Evolutionary conservation across 2,888 invertebrate genomes (phyloP).

Genomic region (Eupithecia subumbrata): DNA sequence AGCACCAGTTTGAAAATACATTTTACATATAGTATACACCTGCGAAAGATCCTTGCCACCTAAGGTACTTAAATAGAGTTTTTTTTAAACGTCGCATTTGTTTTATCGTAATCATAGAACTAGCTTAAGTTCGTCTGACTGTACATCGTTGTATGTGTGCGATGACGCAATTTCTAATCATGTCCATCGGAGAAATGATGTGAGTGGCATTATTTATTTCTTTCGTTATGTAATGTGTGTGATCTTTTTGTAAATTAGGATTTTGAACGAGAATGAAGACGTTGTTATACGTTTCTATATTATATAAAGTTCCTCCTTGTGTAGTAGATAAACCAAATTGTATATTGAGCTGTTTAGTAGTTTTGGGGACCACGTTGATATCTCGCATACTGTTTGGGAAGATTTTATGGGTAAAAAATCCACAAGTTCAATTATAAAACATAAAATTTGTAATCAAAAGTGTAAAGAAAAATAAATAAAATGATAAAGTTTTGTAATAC

Average conservation of each 20-base stretch:
- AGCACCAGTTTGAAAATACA: too few species aligned
- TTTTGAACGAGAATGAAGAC: slow-evolving; percentile 46
- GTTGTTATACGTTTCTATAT: slow-evolving; percentile 39
- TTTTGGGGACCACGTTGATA: background rate
- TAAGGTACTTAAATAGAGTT: background rate
- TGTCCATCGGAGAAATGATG: slow-evolving; percentile 75
- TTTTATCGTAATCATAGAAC: background rate
- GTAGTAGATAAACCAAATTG: too few species aligned
- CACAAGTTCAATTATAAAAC: background rate
- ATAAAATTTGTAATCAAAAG: background rate
- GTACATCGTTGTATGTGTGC: slow-evolving; percentile 43
- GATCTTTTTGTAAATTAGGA: slow-evolving; percentile 37
- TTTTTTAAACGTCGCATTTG: background rate
- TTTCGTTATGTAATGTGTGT: slow-evolving; percentile 42
- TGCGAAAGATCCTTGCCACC: background rate
- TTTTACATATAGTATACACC: too few species aligned
- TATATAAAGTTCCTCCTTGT: too few species aligned
- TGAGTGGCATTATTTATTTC: slow-evolving; percentile 67
- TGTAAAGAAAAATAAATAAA: background rate
- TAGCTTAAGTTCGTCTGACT: background rate
- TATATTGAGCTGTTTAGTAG: background rate
- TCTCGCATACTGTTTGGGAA: background rate
- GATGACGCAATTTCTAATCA: slow-evolving; percentile 76
- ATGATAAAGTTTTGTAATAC: background rate
- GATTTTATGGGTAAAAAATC: background rate